Base-by-base conservation (phyloP, 2,888 invertebrate genomes). In the Pemphredon lugubris region DNA sequence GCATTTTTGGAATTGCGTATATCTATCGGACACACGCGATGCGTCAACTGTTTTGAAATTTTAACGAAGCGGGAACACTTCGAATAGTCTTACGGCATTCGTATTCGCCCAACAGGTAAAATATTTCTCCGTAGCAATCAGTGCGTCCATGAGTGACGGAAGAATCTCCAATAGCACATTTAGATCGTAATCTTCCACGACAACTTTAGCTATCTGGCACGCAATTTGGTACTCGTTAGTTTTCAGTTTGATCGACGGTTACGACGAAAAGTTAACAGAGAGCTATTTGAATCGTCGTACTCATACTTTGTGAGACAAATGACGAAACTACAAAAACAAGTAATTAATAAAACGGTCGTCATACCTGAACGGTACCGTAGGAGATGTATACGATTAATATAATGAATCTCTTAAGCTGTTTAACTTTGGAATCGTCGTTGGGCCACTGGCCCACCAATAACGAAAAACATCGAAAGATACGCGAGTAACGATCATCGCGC, bases 41-140 rank as follows among this genome's bases (percentile, higher is more conserved):
- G n/a, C n/a, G n/a, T n/a, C n/a, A n/a, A n/a, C n/a, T n/a, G n/a
- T 3, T 26, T 26, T 5, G 7, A 26, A 26, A 26, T 5, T 26
- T 26, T 26, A 7, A 26, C 26, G 4, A 7, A 26, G 3, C 26
- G 7, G 26, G 26, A 26, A 26, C 26, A 26, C 4, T 26, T 26
- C 26, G 26, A 5, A 26, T 5, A 34, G n/a, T n/a, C 34, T 34
- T 34, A 34, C 34, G n/a, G 4, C 11, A n/a, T 34, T 34, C 0
- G 3, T 3, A 4, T 34, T 9, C 4, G n/a, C n/a, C 34, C 34
- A 34, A n/a, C 34, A 34, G 3, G 34, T 34, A 11, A 34, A n/a
- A 34, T 34, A 34, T 34, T 34, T 34, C 34, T n/a, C 34, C n/a
- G n/a, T n/a, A n/a, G n/a, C n/a, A 34, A 34, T 34, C n/a, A n/a